Conservation (phyloP, 2,797 vertebrate species). For the Epinephelus malabaricus region DNA sequence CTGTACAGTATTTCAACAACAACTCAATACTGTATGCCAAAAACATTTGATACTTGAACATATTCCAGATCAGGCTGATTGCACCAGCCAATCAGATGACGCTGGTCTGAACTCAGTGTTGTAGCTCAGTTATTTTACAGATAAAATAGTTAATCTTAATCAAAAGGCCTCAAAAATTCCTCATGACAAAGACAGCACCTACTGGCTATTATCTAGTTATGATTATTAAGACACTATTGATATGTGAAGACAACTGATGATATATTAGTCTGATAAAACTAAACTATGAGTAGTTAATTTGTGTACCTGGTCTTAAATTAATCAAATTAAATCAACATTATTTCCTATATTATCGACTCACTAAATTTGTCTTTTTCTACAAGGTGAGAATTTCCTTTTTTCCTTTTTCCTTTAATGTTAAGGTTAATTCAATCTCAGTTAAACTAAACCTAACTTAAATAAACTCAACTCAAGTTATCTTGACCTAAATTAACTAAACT, state of each 20-base stretch:
- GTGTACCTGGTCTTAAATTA: too few relatives aligned
- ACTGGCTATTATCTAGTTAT: not conserved
- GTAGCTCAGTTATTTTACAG: not conserved
- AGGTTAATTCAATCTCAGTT: not conserved
- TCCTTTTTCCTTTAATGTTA: not conserved
- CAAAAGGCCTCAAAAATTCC: not conserved
- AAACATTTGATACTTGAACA: not conserved
- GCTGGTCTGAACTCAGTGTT: not conserved
- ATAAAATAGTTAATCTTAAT: not conserved
- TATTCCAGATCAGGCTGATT: constrained; percentile 11
- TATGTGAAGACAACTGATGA: not conserved
- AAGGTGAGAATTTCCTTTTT: not conserved
- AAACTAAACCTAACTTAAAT: not conserved
- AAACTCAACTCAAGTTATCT: too few relatives aligned
- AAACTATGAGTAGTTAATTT: too few relatives aligned
- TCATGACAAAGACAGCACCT: not conserved
- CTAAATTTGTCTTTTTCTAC: not conserved
- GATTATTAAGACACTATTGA: not conserved
- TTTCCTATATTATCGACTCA: not conserved
- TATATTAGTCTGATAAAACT: not conserved
- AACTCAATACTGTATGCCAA: not conserved
- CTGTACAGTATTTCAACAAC: not conserved
- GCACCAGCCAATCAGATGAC: not conserved
- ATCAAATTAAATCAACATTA: not conserved
- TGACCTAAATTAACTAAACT: not conserved